Base-by-base conservation (phyloP, 2,113 vertebrate genomes). In the Peromyscus polionotus region DNA sequence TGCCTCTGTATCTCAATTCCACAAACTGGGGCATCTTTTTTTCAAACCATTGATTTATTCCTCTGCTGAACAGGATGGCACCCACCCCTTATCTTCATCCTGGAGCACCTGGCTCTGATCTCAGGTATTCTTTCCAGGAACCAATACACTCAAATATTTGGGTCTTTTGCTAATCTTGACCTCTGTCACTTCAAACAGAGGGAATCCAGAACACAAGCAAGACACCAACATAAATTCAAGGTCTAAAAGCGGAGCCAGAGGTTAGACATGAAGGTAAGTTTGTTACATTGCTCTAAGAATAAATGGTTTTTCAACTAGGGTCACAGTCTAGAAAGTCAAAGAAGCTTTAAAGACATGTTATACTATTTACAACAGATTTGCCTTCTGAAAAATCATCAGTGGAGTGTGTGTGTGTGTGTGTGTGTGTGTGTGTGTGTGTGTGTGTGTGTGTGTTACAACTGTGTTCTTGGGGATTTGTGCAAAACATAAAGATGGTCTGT, bases 211-310 rank as follows among this genome's bases (percentile, higher is more conserved):
- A 54, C 2, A 70, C 28, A 3, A 65, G 26, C 16, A 91, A 59
- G 7, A 93, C 26, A 68, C 4, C 36, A 63, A 14, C 6, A 11
- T n/a, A 95, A 88, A 59, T 10, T 81, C 20, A 73, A 86, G 28
- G 36, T n/a, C 61, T 68, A 63, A 86, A 86, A 39, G 75, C 19
- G 6, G 63, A 36, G 42, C 7, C 80, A 88, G 63, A 87, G 31
- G 59, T n/a, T 63, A 93, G 28, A 92, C 39, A 95, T 97, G 93
- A 95, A 94, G 97, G 97, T 97, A 90, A 91, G 87, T 80, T 79
- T 87, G 33, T 57, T 86, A 54, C 1, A 33, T 51, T 89, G 7
- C 13, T 17, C 12, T 84, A 88, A 24, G 67, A 36, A 22, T 68
- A 85, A 63, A n/a, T 11, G 39, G 24, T 65, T 67, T 48, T 51